Base-by-base conservation (phyloP, 2,888 invertebrate species). In the Microctonus brassicae region DNA sequence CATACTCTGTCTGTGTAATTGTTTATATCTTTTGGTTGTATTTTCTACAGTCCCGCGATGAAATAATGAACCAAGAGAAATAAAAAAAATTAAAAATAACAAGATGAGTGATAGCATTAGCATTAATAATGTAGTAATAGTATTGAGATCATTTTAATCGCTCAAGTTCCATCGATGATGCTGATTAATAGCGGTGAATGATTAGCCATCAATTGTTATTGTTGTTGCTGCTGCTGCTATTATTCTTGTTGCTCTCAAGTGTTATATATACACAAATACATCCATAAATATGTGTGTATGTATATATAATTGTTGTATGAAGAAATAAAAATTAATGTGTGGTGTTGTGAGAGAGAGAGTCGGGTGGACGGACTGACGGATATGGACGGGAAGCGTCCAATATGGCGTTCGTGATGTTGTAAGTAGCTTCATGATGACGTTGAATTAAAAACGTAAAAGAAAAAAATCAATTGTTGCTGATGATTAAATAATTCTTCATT, bases 131-230 rank as follows among this genome's bases (percentile, higher is more conserved):
- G 42, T 57, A 72, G 33, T 71, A 42, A 60, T 65, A 58, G 52
- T 67, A 67, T 72, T 72, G 72, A 72, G 72, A 72, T 72, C 72
- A 72, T 62, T 72, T 63, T 63, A 26, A 68, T 72, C 65, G 72
- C 60, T 61, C 55, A 53, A 61, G 53, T 39, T 62, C 26, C 62
- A 62, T 61, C 47, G 53, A 36, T 62, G 47, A 24, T 36, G 13
- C n/a, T 22, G 36, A 36, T 66, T 57, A 6, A 67, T 58, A 13
- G 36, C 9, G 53, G 17, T 24, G 39, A 61, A 29, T 47, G 26
- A 52, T 62, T 24, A 42, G 34, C 34, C 60, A 62, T 36, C 61
- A 61, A 22, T 62, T n/a, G n/a, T n/a, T n/a, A 42, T 24, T 17
- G 33, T 20, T 64, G 52, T 26, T 33, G 42, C 60, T 53, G 53